phyloP scores from a whole-genome alignment of 2,888 invertebrate species.

The Drosophila melanosoma region DNA sequence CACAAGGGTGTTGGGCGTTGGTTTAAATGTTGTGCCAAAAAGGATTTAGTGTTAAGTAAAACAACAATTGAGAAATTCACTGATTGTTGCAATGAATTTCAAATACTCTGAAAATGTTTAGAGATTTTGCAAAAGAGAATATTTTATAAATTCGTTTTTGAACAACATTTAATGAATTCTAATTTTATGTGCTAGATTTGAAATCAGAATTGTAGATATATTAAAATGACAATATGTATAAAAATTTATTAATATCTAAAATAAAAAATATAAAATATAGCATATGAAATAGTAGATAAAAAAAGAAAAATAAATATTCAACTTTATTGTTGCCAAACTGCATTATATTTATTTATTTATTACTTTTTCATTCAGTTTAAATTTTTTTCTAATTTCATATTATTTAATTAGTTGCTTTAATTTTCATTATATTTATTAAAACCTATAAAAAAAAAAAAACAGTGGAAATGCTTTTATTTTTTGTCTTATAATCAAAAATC shows the following conservation, averaged over 20 bases:
- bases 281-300: too few relatives aligned
- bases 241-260: not conserved
- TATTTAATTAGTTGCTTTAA: not conserved
- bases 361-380: not conserved
- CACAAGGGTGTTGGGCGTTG: not conserved
- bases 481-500: rapidly evolving
- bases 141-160: not conserved
- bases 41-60: conserved; percentile 65
- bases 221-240: too few relatives aligned
- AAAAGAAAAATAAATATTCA: not conserved
- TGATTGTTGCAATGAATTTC: conserved; percentile 15
- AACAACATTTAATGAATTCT: not conserved
- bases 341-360: not conserved
- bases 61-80: conserved; percentile 39
- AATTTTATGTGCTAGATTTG: not conserved
- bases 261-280: too few relatives aligned
- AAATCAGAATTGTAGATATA: not conserved
- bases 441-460: not conserved
- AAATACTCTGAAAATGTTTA: conserved; percentile 40
- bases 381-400: not conserved
- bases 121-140: not conserved
- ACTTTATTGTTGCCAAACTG: not conserved
- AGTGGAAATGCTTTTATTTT: not conserved
- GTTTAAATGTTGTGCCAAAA: conserved; percentile 68
- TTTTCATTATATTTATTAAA: not conserved